These are phyloP conservation scores for Oryzias curvinotus DNA, from an alignment of 2,113 vertebrate genomes.

Conservation along the genomic window DNA sequence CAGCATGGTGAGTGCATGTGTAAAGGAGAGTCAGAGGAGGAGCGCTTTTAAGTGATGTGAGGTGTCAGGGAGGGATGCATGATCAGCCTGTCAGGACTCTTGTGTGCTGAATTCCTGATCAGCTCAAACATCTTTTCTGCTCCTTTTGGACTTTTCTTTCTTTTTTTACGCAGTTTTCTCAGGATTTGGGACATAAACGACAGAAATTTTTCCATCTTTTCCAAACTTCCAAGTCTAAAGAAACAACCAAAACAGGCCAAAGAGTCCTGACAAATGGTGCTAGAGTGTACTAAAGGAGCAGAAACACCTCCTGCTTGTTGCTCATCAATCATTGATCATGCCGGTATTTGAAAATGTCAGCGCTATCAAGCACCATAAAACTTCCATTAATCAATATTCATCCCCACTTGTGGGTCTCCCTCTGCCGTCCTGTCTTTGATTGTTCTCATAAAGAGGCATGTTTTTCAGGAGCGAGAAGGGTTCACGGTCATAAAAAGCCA, in stretches of 20 bases:
- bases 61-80: slow-evolving; percentile 29
- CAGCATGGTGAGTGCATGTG: slow-evolving; percentile 84
- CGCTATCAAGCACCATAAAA: slow-evolving; percentile 46
- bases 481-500: slow-evolving; percentile 29
- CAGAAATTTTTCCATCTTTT: too few relatives aligned
- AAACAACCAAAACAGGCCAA: background rate
- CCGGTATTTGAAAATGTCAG: slow-evolving; percentile 67
- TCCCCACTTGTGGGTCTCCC: background rate
- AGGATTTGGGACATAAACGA: too few relatives aligned
- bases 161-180: background rate
- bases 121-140: background rate
- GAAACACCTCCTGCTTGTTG: slow-evolving; percentile 56
- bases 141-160: background rate
- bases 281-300: slow-evolving; percentile 18
- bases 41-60: slow-evolving; percentile 32
- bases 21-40: slow-evolving; percentile 31
- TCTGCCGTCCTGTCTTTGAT: slow-evolving; percentile 12
- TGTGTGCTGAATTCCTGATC: background rate
- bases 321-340: slow-evolving; percentile 66
- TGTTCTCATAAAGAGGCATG: slow-evolving; percentile 6
- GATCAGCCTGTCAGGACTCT: slow-evolving; percentile 25
- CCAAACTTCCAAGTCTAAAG: too few relatives aligned
- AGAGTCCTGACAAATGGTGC: background rate
- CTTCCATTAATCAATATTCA: slow-evolving; percentile 1
- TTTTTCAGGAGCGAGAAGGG: slow-evolving; percentile 17